Conservation (phyloP, 2,888 invertebrate genomes). For the Acleris emargana region DNA sequence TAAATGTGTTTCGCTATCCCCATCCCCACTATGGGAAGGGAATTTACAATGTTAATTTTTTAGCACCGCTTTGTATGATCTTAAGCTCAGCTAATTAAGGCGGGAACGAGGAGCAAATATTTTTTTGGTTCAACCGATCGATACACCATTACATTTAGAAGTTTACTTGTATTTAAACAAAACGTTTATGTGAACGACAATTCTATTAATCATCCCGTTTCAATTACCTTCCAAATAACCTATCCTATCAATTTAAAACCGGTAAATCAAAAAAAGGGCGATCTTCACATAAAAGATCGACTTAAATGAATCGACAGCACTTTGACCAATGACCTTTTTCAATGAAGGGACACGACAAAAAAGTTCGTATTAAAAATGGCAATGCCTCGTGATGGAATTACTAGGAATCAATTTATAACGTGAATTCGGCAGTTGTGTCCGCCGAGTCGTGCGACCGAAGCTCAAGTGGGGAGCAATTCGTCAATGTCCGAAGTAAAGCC, state of each 20-base stretch:
- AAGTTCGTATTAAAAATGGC: constrained; percentile 43
- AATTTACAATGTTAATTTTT: constrained; percentile 31
- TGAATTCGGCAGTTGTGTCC: constrained; percentile 40
- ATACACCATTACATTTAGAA: too few species aligned
- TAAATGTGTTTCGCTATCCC: constrained; percentile 49
- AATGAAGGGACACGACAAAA: constrained; percentile 41
- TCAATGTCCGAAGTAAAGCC: constrained; percentile 75
- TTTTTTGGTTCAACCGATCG: too few species aligned
- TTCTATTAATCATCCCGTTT: neutral
- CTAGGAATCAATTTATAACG: constrained; percentile 48
- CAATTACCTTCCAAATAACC: neutral
- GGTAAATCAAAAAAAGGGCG: constrained; percentile 4
- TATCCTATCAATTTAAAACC: neutral
- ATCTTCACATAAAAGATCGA: constrained; percentile 28
- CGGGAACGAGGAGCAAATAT: too few species aligned
- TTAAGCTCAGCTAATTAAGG: neutral
- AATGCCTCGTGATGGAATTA: constrained; percentile 42
- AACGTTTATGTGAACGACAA: too few species aligned
- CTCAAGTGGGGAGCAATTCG: constrained; percentile 64
- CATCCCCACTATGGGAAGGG: constrained; percentile 19
- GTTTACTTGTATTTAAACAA: too few species aligned
- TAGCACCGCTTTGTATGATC: constrained; percentile 10
- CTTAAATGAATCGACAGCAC: constrained; percentile 37
- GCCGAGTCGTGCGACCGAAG: constrained; percentile 50
- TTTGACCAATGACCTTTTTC: constrained; percentile 41